phyloP scores from a whole-genome alignment of 1,140 invertebrate species.

The Sitophilus oryzae region DNA sequence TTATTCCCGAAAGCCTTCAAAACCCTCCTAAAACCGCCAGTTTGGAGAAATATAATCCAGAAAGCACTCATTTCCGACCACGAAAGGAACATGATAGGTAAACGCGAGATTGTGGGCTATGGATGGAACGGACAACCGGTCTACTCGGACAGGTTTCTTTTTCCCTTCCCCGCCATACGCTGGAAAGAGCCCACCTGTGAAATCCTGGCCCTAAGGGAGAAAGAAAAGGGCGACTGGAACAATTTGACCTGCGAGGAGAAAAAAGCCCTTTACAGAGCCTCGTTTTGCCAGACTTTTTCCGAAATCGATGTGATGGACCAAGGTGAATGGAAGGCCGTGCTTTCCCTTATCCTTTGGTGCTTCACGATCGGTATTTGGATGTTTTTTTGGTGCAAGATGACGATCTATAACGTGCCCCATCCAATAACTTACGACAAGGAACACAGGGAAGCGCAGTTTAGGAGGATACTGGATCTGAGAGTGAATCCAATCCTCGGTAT shows the following conservation, averaged over 20 bases:
- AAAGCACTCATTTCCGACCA: slow-evolving; percentile 1
- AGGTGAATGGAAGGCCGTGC: slow-evolving; percentile 78
- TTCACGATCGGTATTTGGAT: slow-evolving; percentile 19
- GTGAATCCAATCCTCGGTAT: slow-evolving; percentile 71
- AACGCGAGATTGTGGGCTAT: slow-evolving; percentile 84
- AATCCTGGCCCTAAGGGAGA: slow-evolving; percentile 68
- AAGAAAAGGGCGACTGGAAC: slow-evolving; percentile 94
- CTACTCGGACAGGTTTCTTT: slow-evolving; percentile 74
- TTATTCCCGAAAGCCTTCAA: too few species aligned
- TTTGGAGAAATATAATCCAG: neutral
- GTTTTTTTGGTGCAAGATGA: slow-evolving; percentile 8
- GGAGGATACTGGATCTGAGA: slow-evolving; percentile 69
- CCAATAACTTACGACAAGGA: slow-evolving; percentile 67
- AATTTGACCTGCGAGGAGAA: slow-evolving; percentile 84
- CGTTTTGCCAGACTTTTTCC: slow-evolving; percentile 86
- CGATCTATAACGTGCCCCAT: slow-evolving; percentile 35
- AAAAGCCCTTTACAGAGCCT: slow-evolving; percentile 86
- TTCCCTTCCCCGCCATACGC: slow-evolving; percentile 82
- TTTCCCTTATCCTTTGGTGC: slow-evolving; percentile 46
- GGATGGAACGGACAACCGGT: slow-evolving; percentile 73
- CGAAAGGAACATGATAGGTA: slow-evolving; percentile 56
- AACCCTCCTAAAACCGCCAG: too few species aligned
- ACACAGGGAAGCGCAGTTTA: slow-evolving; percentile 63
- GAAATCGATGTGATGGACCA: slow-evolving; percentile 74
- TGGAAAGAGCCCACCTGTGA: slow-evolving; percentile 63